Conservation (phyloP, 2,113 vertebrate species). For the Sturnira hondurensis region DNA sequence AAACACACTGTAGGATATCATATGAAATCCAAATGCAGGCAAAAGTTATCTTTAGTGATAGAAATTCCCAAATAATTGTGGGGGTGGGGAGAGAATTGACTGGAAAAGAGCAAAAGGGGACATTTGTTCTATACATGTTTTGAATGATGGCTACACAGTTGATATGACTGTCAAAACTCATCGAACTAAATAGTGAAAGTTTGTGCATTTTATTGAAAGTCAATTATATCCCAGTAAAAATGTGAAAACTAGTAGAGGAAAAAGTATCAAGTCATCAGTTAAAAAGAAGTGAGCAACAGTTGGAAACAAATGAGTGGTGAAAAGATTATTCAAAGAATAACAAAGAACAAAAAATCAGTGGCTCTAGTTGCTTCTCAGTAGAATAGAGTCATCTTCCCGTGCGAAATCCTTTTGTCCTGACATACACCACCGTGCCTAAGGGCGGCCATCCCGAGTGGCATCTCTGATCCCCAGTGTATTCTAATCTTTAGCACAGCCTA, state of each 20-base stretch:
- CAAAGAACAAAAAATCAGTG: slow-evolving; percentile 1
- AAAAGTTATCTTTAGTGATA: background rate
- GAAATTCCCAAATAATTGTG: background rate
- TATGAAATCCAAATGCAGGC: background rate
- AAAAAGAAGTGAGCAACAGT: background rate
- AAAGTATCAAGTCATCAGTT: background rate
- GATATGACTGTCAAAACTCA: background rate
- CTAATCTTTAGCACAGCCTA: background rate
- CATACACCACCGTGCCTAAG: background rate
- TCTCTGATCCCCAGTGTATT: slow-evolving; percentile 32
- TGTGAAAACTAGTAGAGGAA: background rate
- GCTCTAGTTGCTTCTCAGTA: background rate
- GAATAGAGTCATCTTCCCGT: background rate
- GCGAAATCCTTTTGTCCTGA: slow-evolving; percentile 28
- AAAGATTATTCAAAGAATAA: slow-evolving; percentile 8
- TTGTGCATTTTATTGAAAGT: background rate
- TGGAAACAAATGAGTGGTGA: background rate
- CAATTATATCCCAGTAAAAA: background rate
- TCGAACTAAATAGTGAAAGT: background rate
- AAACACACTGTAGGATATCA: background rate
- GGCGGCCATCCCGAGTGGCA: background rate
- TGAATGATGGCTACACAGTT: background rate
- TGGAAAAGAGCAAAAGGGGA: background rate
- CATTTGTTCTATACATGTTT: background rate
- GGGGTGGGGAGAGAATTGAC: background rate